Evolutionary conservation across 2,113 vertebrate genomes (phyloP), one percentile per base, ranked within the genome.

Genomic region (Dicaeum eximium): DNA sequence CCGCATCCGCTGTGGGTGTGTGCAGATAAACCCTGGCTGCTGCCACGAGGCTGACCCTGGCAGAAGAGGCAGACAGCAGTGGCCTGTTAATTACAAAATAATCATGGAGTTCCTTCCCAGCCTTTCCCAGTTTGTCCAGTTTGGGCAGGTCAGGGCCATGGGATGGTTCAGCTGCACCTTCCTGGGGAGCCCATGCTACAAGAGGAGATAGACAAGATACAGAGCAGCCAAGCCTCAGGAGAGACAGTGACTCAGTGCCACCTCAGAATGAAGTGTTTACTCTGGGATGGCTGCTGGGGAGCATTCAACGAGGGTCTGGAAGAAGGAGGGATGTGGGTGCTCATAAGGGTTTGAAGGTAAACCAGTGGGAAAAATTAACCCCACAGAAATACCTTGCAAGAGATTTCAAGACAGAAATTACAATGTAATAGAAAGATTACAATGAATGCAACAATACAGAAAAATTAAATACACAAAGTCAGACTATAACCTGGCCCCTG

Each of bases 1-100:
- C 72, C 53, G 60, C 45, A 38, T 50, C 42, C 47, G 17, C 54
- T 17, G 42, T 20, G 7, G 16, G 3, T n/a, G 5, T 3, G 7
- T 18, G 48, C 30, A 56, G 72, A 35, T n/a, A 65, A 80, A 65
- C 10, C 15, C 11, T 3, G 28, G 31, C 54, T 70, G 66, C 61
- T 75, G 65, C 28, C 45, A 37, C 0, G 0, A 74, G 56, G 33
- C 9, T 2, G 2, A 20, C 6, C 16, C 51, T 58, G 51, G 47
- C 9, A 28, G 62, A 82, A 42, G 6, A 33, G 18, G 27, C n/a
- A 44, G 78, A 35, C 3, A 67, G 47, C 42, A 37, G 22, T 22
- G 86, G 33, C 54, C 15, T 47, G 0, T 40, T 28, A 66, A 33
- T 13, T n/a, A 15, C 47, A 81, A 45, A 88, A 66, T 57, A 48